A percentile compares a stretch with the other conserved stretches of the same genome.
These are phyloP conservation scores for Lutjanus erythropterus DNA, from an alignment of 2,113 vertebrate species.

Conservation along the genomic window DNA sequence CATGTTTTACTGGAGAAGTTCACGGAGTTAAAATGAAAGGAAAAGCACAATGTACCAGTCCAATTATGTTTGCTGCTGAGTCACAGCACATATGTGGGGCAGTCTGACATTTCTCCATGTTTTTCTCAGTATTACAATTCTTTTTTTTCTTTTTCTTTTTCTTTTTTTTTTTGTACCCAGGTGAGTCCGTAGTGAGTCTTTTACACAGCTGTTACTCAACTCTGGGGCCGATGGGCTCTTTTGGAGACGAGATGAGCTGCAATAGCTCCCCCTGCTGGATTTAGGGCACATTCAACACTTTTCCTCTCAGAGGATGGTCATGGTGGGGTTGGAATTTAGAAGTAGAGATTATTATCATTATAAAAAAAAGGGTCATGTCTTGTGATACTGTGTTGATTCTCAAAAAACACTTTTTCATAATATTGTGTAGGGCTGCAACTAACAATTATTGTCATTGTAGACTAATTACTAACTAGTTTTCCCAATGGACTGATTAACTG, in stretches of 20 bases:
- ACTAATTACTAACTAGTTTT: too few species aligned
- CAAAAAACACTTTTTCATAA: too few species aligned
- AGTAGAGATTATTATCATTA: background rate
- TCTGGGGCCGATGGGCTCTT: background rate
- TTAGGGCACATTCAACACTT: background rate
- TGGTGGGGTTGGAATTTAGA: background rate
- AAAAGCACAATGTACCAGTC: slow-evolving; percentile 4
- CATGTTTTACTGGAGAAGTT: background rate
- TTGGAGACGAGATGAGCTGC: slow-evolving; percentile 40
- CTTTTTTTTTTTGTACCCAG: background rate
- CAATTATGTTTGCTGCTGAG: slow-evolving; percentile 34
- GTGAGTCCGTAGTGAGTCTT: slow-evolving; percentile 27
- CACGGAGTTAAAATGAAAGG: background rate
- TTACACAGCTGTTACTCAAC: slow-evolving; percentile 36
- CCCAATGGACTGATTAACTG: too few species aligned
- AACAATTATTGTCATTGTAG: too few species aligned
- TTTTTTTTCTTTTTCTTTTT: slow-evolving; percentile 1
- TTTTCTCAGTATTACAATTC: background rate
- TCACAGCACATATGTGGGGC: slow-evolving; percentile 27
- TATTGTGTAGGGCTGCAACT: too few species aligned
- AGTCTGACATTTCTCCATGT: slow-evolving; percentile 34
- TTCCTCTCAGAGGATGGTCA: background rate
- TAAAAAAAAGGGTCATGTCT: background rate
- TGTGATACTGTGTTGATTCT: too few species aligned
- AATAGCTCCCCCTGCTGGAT: slow-evolving; percentile 75